A percentile compares a stretch with the other conserved stretches of the same genome.
phyloP scores from a whole-genome alignment of 2,113 vertebrate genomes.

The Notiomystis cincta region DNA sequence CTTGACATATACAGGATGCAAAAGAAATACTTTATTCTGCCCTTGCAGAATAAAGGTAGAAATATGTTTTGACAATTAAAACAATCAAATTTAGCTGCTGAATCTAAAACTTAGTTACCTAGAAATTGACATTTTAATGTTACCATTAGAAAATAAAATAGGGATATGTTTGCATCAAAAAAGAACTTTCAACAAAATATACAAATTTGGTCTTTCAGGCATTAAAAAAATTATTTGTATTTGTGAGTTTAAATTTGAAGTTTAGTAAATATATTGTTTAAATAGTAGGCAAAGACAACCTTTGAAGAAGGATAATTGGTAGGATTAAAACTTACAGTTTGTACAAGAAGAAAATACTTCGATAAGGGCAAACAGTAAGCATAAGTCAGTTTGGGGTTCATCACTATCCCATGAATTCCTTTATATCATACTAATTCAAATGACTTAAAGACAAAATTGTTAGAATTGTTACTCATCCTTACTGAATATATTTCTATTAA shows the following conservation, averaged over 20 bases:
- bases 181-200: background rate
- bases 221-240: background rate
- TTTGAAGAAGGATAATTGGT: background rate
- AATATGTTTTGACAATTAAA: background rate
- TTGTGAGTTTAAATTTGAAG: background rate
- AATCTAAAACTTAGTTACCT: background rate
- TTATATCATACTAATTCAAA: background rate
- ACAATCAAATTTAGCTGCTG: background rate
- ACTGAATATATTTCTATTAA: background rate
- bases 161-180: background rate
- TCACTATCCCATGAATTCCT: background rate
- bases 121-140: background rate
- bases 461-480: background rate
- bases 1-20: background rate
- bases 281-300: background rate
- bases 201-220: background rate
- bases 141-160: background rate
- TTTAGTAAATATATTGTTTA: background rate
- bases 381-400: background rate
- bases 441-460: background rate
- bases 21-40: constrained; percentile 16
- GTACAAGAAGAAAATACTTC: constrained; percentile 23
- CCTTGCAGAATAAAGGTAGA: background rate
- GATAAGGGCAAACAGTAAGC: background rate
- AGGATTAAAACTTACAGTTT: background rate